Evolutionary conservation across 2,113 vertebrate species (phyloP).

Genomic region (Struthio camelus): DNA sequence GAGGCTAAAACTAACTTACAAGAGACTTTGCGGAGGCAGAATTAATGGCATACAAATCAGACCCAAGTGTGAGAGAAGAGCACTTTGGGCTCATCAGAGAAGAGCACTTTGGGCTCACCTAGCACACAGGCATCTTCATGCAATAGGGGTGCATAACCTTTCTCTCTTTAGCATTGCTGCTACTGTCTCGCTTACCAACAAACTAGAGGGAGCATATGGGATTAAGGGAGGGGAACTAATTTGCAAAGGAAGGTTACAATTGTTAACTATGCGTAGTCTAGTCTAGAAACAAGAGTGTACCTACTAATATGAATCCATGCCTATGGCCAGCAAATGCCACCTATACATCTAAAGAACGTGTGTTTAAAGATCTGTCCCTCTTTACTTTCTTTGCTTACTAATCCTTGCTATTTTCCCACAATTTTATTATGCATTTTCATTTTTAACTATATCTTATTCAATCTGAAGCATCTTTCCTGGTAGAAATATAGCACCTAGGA

Average conservation of each 20-base stretch:
- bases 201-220: not conserved
- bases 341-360: not conserved
- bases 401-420: not conserved
- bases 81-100: not conserved
- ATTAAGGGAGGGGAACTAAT: not conserved
- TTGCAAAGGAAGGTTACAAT: not conserved
- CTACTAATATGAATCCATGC: not conserved
- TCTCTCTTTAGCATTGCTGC: not conserved
- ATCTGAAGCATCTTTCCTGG: not conserved
- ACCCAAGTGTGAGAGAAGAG: fast-evolving
- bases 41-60: not conserved
- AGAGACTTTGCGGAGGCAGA: not conserved
- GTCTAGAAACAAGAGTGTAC: not conserved
- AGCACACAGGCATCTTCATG: not conserved
- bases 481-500: not conserved
- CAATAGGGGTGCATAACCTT: fast-evolving
- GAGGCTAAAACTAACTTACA: not conserved
- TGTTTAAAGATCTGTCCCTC: not conserved
- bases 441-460: not conserved
- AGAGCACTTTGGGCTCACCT: not conserved
- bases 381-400: not conserved
- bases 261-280: not conserved
- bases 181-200: not conserved
- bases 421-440: not conserved
- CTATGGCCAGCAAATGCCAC: not conserved